Evolutionary conservation across 2,888 invertebrate species (phyloP), one percentile per base, ranked within the genome.

Genomic region (Pemphredon lugubris): DNA sequence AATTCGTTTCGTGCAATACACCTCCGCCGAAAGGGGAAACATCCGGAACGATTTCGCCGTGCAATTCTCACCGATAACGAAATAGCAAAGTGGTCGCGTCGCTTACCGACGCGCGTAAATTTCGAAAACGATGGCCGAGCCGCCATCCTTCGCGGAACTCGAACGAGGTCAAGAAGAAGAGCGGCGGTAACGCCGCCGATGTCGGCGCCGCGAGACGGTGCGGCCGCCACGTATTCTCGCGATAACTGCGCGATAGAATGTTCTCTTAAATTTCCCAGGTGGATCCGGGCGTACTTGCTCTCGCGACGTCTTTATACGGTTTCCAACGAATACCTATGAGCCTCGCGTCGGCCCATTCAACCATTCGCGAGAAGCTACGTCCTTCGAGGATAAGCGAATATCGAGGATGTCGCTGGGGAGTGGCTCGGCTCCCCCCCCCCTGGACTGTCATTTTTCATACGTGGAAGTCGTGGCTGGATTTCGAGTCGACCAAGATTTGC

Each of bases 241-340:
- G 80, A 80, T 81, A 81, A 79, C 79, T 76, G 77, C 78, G 53
- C 70, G 79, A 79, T 79, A 79, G 79, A 79, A 79, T 74, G 78
- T 80, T 80, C 80, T 74, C 76, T 78, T 80, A 81, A 81, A 81
- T 81, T 81, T 81, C 80, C 80, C 80, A 78, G 70, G 80, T 80
- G 80, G 72, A 80, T 81, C 80, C 73, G 57, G 42, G 58, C 55
- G 71, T 63, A 66, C 71, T 74, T 65, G 73, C 76, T 61, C 72
- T 72, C 79, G 76, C 71, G 74, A 78, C 78, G 74, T 79, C 78
- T 79, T 79, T 76, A 78, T 79, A 74, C 76, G 67, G 55, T 68
- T 55, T 48, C 51, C 61, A 44, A 39, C 72, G 74, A 73, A 69
- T 66, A 72, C 40, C 60, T 63, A 34, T 55, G 67, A 54, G 61